A percentile compares a stretch with the other conserved stretches of the same genome.
These are phyloP conservation scores for Melanargia galathea DNA, from an alignment of 2,888 invertebrate genomes.

Conservation along the genomic window DNA sequence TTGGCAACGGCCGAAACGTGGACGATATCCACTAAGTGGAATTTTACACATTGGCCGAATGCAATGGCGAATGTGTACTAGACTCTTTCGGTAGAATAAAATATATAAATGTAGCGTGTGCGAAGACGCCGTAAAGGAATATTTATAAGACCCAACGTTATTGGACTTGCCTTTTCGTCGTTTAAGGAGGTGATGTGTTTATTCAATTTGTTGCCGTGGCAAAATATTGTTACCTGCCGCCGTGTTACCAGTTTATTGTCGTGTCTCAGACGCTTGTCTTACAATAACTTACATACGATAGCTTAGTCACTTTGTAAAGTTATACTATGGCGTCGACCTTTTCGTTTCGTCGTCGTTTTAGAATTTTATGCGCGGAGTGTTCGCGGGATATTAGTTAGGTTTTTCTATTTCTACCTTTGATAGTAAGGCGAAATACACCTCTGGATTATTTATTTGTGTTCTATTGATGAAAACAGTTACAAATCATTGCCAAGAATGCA, in stretches of 20 bases:
- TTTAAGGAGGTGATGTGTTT: conserved; percentile 78
- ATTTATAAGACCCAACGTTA: conserved; percentile 72
- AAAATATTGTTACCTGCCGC: conserved; percentile 74
- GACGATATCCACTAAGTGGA: too few relatives aligned
- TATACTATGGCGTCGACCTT: conserved; percentile 5
- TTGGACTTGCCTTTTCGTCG: conserved; percentile 78
- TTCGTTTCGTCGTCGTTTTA: neutral
- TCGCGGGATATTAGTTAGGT: neutral
- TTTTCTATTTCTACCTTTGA: neutral
- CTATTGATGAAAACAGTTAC: neutral
- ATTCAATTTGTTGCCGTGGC: conserved; percentile 75
- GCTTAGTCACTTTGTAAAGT: conserved; percentile 17
- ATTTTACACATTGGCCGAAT: too few relatives aligned
- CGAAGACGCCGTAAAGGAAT: conserved; percentile 61
- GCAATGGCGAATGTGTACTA: too few relatives aligned
- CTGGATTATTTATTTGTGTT: neutral
- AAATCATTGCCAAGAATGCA: too few relatives aligned
- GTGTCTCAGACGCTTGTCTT: conserved; percentile 49
- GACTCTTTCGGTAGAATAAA: conserved; percentile 58
- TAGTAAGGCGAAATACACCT: neutral
- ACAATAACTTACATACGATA: conserved; percentile 41
- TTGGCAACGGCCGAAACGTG: too few relatives aligned
- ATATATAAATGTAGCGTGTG: conserved; percentile 57
- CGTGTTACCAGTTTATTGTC: conserved; percentile 57
- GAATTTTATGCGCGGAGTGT: conserved; percentile 1